Evolutionary conservation across 2,797 vertebrate genomes (phyloP).

Genomic region (Sarcophilus harrisii): DNA sequence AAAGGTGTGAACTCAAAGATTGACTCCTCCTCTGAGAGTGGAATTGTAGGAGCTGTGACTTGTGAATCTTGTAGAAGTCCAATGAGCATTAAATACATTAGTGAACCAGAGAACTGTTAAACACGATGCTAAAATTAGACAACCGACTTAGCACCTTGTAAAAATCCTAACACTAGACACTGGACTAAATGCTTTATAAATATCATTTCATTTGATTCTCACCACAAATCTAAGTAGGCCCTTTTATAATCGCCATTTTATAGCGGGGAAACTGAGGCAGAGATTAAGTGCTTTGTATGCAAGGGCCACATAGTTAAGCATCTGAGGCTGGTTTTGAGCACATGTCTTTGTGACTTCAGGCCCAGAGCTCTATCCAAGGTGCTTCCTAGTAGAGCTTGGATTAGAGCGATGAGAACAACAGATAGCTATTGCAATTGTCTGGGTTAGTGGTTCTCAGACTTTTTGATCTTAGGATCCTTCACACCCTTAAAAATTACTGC

Average conservation of each 20-base stretch:
- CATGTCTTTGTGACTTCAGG: neutral
- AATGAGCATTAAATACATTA: too few relatives aligned
- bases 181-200: neutral
- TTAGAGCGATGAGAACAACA: neutral
- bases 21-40: too few relatives aligned
- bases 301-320: neutral
- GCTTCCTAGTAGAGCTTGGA: neutral
- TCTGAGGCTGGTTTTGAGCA: neutral
- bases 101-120: too few relatives aligned
- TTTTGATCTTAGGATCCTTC: neutral
- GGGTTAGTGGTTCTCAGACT: neutral
- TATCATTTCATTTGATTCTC: neutral
- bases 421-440: neutral
- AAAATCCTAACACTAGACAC: too few relatives aligned
- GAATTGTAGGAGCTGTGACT: too few relatives aligned
- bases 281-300: neutral
- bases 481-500: neutral
- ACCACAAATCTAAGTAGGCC: neutral
- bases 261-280: neutral
- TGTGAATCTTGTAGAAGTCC: too few relatives aligned
- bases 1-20: too few relatives aligned
- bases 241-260: neutral
- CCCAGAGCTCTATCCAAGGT: neutral
- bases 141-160: too few relatives aligned
- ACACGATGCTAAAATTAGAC: too few relatives aligned